Conservation (phyloP, 2,888 invertebrate species). For the Cacoxenus indagator region DNA sequence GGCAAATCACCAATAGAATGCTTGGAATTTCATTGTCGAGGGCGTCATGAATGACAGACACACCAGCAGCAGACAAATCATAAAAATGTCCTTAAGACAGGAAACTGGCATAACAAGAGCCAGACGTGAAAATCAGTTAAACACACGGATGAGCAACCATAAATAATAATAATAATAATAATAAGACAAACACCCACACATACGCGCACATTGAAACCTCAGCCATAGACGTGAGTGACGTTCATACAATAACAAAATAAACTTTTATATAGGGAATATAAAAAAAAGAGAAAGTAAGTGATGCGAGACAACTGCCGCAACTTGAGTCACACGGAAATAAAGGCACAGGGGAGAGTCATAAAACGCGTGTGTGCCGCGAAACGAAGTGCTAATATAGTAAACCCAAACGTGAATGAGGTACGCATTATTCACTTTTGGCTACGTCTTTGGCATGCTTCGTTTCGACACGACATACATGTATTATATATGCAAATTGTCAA, state of each 20-base stretch:
- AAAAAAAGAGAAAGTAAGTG: neutral
- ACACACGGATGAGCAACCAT: too few relatives aligned
- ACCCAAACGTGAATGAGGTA: neutral
- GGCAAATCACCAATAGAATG: conserved; percentile 43
- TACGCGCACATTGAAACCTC: conserved; percentile 7
- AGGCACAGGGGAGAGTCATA: conserved; percentile 52
- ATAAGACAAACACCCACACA: neutral
- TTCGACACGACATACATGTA: too few relatives aligned
- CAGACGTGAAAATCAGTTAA: too few relatives aligned
- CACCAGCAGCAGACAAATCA: conserved; percentile 25
- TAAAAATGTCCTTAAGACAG: conserved; percentile 46
- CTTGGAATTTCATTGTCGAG: conserved; percentile 46
- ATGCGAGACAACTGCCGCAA: conserved; percentile 25
- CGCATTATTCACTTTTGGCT: neutral
- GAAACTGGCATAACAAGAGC: neutral
- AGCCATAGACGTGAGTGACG: neutral
- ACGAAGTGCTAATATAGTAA: neutral
- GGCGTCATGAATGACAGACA: conserved; percentile 35
- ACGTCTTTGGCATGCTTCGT: too few relatives aligned
- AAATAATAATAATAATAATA: conserved; percentile 22
- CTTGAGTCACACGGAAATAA: conserved; percentile 60
- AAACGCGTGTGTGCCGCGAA: neutral
- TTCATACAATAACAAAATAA: conserved; percentile 20
- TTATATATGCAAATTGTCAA: too few relatives aligned
- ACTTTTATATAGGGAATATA: neutral